Evolutionary conservation across 2,113 vertebrate genomes (phyloP).

Genomic region (Vidua chalybeata): DNA sequence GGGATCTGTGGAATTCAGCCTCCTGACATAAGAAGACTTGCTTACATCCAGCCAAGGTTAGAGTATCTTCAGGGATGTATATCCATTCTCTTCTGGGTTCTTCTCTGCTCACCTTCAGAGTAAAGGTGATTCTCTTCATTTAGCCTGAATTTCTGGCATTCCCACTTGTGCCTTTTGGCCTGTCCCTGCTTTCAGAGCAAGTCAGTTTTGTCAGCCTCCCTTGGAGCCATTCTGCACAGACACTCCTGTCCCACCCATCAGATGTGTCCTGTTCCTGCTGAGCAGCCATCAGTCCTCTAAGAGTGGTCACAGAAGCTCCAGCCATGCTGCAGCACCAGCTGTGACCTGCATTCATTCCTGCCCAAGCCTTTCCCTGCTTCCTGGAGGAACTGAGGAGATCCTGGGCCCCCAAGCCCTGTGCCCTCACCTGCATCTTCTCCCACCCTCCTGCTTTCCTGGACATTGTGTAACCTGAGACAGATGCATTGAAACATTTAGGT

Average conservation of each 20-base stretch:
- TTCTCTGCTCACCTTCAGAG: neutral
- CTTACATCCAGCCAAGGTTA: neutral
- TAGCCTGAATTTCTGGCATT: neutral
- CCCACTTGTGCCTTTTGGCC: neutral
- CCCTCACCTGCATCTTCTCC: neutral
- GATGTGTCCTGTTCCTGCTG: neutral
- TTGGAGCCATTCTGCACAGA: neutral
- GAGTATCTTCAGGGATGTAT: neutral
- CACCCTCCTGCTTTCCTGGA: neutral
- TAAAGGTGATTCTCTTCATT: neutral
- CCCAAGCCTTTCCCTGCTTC: neutral
- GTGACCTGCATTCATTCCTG: neutral
- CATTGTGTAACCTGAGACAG: neutral
- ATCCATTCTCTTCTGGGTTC: neutral
- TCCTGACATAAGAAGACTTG: neutral
- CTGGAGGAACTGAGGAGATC: neutral
- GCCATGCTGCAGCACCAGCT: neutral
- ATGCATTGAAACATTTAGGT: neutral
- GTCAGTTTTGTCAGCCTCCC: neutral
- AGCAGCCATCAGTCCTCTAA: neutral
- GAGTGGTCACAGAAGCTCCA: neutral
- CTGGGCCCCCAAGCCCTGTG: neutral
- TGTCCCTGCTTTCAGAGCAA: neutral
- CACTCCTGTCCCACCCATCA: neutral
- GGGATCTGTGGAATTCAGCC: neutral